Evolutionary conservation across 2,797 vertebrate genomes (phyloP).

Genomic region (Enteromius viviparus): DNA sequence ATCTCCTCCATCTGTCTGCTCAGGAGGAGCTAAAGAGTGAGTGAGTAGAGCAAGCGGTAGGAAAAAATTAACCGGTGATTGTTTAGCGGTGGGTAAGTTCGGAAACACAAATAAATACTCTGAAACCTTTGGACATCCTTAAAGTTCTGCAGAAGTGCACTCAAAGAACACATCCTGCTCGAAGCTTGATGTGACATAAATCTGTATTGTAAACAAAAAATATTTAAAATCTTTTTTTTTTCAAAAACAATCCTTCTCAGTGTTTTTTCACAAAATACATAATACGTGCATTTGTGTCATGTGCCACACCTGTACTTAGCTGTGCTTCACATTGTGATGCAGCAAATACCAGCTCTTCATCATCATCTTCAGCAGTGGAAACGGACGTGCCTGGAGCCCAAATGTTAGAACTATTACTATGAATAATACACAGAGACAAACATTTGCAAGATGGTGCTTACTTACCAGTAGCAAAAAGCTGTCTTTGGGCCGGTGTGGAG

Average conservation of each 20-base stretch:
- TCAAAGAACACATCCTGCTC: slow-evolving; percentile 3
- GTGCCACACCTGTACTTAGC: slow-evolving; percentile 12
- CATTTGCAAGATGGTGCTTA: not conserved
- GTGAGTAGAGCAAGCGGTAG: not conserved
- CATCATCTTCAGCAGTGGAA: not conserved
- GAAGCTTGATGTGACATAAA: not conserved
- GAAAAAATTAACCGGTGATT: not conserved
- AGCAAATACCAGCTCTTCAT: slow-evolving; percentile 9
- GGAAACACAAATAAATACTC: not conserved
- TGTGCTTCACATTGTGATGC: slow-evolving; percentile 13
- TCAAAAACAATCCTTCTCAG: no score
- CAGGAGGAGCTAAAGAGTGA: not conserved
- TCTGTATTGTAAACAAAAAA: not conserved
- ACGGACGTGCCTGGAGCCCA: not conserved
- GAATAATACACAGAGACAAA: not conserved
- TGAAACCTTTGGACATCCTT: not conserved
- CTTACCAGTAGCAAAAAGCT: not conserved
- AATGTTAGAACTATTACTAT: not conserved
- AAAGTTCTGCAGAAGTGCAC: slow-evolving; percentile 5
- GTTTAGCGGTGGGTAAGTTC: not conserved
- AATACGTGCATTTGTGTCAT: slow-evolving; percentile 3
- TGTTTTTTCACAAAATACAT: no score
- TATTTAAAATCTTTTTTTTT: no score
- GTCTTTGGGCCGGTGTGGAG: not conserved
- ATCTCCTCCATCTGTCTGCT: not conserved